Conservation (phyloP, 1,140 invertebrate genomes). For the Ctenoplectra terminalis region DNA sequence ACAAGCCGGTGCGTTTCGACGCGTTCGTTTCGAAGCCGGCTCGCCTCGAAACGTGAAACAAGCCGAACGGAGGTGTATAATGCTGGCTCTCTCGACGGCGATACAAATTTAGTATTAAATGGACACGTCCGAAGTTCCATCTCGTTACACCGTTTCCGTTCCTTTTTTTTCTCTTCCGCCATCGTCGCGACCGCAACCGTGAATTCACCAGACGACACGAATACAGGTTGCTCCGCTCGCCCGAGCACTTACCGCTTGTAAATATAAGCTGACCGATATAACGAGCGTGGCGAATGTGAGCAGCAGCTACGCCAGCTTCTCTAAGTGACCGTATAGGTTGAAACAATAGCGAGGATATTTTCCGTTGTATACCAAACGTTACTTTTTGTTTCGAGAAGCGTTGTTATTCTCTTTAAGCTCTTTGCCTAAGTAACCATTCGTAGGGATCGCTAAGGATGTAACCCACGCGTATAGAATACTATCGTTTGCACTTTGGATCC, state of each 20-base stretch:
- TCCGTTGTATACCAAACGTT: not conserved
- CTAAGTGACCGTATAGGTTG: slow-evolving; percentile 13
- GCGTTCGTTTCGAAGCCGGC: slow-evolving; percentile 18
- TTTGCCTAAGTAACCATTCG: not conserved
- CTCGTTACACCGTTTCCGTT: slow-evolving; percentile 32
- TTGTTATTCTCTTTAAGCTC: not conserved
- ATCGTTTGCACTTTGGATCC: not conserved
- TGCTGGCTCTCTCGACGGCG: slow-evolving; percentile 25
- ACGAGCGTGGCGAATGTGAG: slow-evolving; percentile 14
- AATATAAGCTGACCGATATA: slow-evolving; percentile 44
- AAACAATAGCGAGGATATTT: slow-evolving; percentile 28
- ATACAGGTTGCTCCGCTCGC: not conserved
- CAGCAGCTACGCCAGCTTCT: not conserved
- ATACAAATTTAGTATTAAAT: slow-evolving; percentile 55
- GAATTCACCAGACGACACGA: slow-evolving; percentile 27
- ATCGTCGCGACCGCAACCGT: not conserved
- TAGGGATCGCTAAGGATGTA: not conserved
- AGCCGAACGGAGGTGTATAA: slow-evolving; percentile 23
- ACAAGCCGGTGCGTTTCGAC: slow-evolving; percentile 34
- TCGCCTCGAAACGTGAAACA: not conserved
- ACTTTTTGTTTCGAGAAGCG: not conserved
- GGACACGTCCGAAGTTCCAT: slow-evolving; percentile 35
- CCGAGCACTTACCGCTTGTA: slow-evolving; percentile 13
- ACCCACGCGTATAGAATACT: not conserved
- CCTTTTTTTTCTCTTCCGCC: not conserved